phyloP scores from a whole-genome alignment of 2,113 vertebrate genomes.

The Nothobranchius kuhntae region DNA sequence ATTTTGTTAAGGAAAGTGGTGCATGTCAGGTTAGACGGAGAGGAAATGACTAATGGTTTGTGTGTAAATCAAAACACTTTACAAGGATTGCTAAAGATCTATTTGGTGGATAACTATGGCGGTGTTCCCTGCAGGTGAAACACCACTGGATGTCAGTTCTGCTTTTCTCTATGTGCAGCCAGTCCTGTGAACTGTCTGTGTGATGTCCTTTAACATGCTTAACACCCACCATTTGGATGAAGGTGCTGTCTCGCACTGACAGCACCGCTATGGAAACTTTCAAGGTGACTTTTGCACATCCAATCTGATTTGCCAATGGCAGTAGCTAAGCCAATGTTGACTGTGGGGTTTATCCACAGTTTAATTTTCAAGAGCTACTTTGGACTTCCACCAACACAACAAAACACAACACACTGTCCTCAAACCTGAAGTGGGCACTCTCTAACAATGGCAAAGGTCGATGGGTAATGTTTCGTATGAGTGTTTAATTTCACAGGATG shows the following conservation, averaged over 20 bases:
- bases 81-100: constrained; percentile 11
- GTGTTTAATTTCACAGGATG: constrained; percentile 16
- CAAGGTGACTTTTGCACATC: constrained; percentile 78
- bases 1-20: constrained; percentile 40
- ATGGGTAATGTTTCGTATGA: constrained; percentile 8
- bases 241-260: constrained; percentile 58
- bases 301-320: constrained; percentile 56
- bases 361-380: constrained; percentile 65
- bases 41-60: constrained; percentile 29
- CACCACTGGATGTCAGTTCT: constrained; percentile 4
- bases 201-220: constrained; percentile 60
- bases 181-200: constrained; percentile 49
- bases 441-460: constrained; percentile 26
- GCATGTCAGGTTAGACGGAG: constrained; percentile 16
- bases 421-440: constrained; percentile 36
- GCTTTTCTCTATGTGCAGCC: constrained; percentile 37
- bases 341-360: constrained; percentile 73
- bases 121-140: constrained; percentile 11
- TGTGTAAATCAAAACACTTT: constrained; percentile 32
- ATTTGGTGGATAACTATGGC: not conserved
- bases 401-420: constrained; percentile 43
- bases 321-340: constrained; percentile 76
- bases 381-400: constrained; percentile 61
- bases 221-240: constrained; percentile 69
- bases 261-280: constrained; percentile 60